These are phyloP conservation scores for Xanthia icteritia DNA, from an alignment of 2,888 invertebrate species.

Conservation along the genomic window DNA sequence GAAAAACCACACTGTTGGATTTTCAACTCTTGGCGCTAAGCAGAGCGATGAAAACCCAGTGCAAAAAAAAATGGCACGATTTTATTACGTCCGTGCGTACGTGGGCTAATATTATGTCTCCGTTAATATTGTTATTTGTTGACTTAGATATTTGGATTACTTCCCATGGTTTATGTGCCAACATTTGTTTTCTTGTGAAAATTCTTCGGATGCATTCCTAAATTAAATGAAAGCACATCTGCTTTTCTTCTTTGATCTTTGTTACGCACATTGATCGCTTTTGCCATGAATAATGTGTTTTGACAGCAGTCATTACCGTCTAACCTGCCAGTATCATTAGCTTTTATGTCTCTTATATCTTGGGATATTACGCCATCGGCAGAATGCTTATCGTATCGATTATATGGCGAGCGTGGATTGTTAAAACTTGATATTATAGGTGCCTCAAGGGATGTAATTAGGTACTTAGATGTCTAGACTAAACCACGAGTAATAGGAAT, in stretches of 20 bases:
- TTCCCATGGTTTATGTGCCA: not conserved
- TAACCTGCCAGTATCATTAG: conserved; percentile 74
- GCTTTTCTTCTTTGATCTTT: conserved; percentile 30
- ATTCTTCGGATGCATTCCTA: not conserved
- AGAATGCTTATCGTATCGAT: conserved; percentile 49
- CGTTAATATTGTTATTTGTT: not conserved
- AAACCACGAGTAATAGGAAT: conserved; percentile 9
- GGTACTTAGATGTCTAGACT: conserved; percentile 29
- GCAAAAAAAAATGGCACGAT: too few relatives aligned
- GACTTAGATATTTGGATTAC: not conserved
- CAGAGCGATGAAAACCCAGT: too few relatives aligned
- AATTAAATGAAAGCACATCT: conserved; percentile 29
- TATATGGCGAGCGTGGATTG: conserved; percentile 31
- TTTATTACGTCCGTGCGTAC: too few relatives aligned
- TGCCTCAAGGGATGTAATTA: conserved; percentile 30
- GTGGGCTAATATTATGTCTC: not conserved
- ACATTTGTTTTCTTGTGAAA: not conserved
- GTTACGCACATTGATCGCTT: conserved; percentile 64
- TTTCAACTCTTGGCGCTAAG: too few relatives aligned
- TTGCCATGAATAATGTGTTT: conserved; percentile 75
- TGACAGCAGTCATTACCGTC: conserved; percentile 77
- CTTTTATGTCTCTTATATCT: conserved; percentile 70
- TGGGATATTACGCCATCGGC: conserved; percentile 46
- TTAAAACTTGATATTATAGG: conserved; percentile 26
- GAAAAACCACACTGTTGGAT: too few relatives aligned